A percentile compares a stretch with the other conserved stretches of the same genome.
Evolutionary conservation across 64 coral and sea anemone genomes (phyloP).

Genomic region (Hydrozoanthus tunicans): DNA sequence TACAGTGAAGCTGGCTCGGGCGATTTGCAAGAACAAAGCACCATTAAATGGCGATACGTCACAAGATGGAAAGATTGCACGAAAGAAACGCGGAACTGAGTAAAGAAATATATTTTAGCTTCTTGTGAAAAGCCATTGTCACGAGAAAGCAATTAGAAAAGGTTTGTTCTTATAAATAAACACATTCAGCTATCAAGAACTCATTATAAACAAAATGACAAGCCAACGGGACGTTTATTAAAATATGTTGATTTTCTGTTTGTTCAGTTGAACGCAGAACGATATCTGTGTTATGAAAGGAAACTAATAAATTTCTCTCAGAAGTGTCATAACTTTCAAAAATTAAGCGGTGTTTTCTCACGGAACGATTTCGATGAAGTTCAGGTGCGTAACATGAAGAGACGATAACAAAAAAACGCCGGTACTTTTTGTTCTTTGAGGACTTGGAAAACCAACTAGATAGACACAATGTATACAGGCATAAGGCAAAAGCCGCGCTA

Average conservation of each 20-base stretch:
- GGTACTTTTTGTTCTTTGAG: neutral
- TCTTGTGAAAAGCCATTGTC: neutral
- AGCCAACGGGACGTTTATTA: slow-evolving; percentile 26
- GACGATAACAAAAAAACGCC: slow-evolving; percentile 10
- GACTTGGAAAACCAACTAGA: neutral
- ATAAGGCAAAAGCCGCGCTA: no score
- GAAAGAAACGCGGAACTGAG: neutral
- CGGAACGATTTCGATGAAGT: slow-evolving; percentile 17
- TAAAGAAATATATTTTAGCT: no score
- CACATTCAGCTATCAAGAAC: slow-evolving; percentile 22
- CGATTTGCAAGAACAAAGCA: no score
- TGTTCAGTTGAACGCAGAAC: slow-evolving; percentile 36
- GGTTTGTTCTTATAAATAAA: neutral
- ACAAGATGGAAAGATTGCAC: neutral
- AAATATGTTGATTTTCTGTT: slow-evolving; percentile 33
- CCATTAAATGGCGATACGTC: no score
- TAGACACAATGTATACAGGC: no score
- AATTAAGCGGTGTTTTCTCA: slow-evolving; percentile 56
- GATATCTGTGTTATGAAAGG: slow-evolving; percentile 52
- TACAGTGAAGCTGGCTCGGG: neutral
- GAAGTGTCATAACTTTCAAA: slow-evolving; percentile 44
- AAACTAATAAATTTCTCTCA: slow-evolving; percentile 27
- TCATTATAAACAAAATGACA: slow-evolving; percentile 21
- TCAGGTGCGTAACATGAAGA: slow-evolving; percentile 7
- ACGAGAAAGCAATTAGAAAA: slow-evolving; percentile 35